Conservation (phyloP, 2,113 vertebrate genomes). For the Sapajus apella region DNA sequence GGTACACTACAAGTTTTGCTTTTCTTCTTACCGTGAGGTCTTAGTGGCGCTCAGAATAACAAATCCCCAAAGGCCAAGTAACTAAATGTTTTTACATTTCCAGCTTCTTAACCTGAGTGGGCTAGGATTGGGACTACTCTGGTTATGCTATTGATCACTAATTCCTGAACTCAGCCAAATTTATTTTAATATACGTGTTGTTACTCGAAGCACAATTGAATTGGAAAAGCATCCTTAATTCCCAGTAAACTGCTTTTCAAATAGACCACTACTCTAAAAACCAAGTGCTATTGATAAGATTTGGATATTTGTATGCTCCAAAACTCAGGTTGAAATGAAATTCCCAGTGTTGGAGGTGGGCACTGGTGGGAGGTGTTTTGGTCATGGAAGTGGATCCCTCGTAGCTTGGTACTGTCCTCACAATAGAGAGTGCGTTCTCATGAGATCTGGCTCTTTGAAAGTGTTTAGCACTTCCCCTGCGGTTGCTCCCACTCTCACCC, state of each 20-base stretch:
- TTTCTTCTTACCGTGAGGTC: neutral
- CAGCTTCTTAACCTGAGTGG: neutral
- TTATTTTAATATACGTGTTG: neutral
- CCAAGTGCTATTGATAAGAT: neutral
- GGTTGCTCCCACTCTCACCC: no score
- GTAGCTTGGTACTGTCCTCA: no score
- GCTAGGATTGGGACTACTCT: fast-evolving
- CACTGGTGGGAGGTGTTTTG: no score
- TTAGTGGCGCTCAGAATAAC: neutral
- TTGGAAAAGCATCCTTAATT: neutral
- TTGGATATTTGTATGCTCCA: no score
- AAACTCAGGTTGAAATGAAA: no score
- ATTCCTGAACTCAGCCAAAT: neutral
- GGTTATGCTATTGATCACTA: neutral
- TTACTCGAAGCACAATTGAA: neutral
- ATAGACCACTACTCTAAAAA: neutral
- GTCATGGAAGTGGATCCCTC: no score
- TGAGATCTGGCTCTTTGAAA: no score
- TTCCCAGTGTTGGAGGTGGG: no score
- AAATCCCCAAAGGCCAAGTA: neutral
- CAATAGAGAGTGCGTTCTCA: no score
- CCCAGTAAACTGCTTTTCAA: neutral
- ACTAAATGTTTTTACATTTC: neutral
- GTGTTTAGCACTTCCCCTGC: no score
- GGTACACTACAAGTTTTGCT: neutral